phyloP scores from a whole-genome alignment of 2,113 vertebrate genomes.

The Reinhardtius hippoglossoides region DNA sequence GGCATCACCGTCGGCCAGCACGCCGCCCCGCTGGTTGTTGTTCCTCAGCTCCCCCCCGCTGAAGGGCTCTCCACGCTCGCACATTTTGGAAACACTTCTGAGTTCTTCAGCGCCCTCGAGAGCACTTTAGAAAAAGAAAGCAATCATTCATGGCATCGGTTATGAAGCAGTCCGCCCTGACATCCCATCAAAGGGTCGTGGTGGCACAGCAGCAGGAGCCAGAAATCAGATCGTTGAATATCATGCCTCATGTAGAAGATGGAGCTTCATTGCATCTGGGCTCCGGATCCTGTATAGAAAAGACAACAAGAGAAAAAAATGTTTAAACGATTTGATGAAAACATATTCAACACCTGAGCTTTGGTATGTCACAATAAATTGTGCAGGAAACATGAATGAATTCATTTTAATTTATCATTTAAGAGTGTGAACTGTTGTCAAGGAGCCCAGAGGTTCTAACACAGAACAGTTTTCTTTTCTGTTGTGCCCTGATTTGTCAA shows the following conservation, averaged over 20 bases:
- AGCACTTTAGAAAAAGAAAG: slow-evolving; percentile 43
- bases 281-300: slow-evolving; percentile 46
- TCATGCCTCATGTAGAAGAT: slow-evolving; percentile 26
- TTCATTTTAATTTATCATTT: no score
- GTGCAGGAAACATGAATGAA: no score
- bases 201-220: slow-evolving; percentile 24
- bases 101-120: slow-evolving; percentile 41
- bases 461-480: no score
- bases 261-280: slow-evolving; percentile 21
- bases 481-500: no score
- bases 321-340: no score
- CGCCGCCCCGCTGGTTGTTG: slow-evolving; percentile 73
- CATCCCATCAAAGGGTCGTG: slow-evolving; percentile 22
- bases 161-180: slow-evolving; percentile 1
- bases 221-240: slow-evolving; percentile 1
- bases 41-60: slow-evolving; percentile 67
- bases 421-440: no score
- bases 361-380: no score
- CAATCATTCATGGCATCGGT: slow-evolving; percentile 42
- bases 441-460: no score
- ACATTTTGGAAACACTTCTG: slow-evolving; percentile 72
- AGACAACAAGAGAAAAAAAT: neutral
- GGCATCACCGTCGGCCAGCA: slow-evolving; percentile 66
- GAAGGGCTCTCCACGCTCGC: slow-evolving; percentile 62
- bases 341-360: neutral